These are phyloP conservation scores for Paracanthobrama guichenoti DNA, from an alignment of 2,113 vertebrate species.

Conservation along the genomic window DNA sequence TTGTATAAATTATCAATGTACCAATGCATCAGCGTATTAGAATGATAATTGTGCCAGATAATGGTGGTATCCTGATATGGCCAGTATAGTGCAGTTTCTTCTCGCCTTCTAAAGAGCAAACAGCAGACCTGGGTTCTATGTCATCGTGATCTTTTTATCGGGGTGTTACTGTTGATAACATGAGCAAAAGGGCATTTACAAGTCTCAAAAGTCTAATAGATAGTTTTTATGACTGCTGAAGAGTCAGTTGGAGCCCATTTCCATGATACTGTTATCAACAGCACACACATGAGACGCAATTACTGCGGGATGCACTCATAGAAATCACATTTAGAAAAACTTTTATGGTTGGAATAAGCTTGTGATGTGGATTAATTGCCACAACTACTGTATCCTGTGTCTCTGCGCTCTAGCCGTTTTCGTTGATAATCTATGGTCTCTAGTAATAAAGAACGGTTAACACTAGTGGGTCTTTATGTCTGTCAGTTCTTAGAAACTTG, in stretches of 20 bases:
- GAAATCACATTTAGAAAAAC: not conserved
- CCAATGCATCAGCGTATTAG: too few species aligned
- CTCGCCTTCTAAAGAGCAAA: slow-evolving; percentile 37
- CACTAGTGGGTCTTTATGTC: not conserved
- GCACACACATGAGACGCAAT: not conserved
- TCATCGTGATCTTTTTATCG: slow-evolving; percentile 29
- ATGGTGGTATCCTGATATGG: slow-evolving; percentile 13
- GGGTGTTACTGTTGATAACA: slow-evolving; percentile 40
- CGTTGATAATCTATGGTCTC: not conserved
- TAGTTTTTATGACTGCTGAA: slow-evolving; percentile 24
- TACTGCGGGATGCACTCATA: not conserved
- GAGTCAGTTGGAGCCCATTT: slow-evolving; percentile 16
- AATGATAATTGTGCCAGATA: too few species aligned
- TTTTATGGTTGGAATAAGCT: not conserved
- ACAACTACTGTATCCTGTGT: not conserved
- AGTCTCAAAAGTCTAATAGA: slow-evolving; percentile 33
- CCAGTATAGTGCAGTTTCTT: not conserved
- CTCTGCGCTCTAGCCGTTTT: not conserved
- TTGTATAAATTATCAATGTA: too few species aligned
- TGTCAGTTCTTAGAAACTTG: not conserved
- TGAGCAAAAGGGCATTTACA: slow-evolving; percentile 38
- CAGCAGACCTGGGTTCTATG: not conserved
- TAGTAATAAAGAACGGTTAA: not conserved
- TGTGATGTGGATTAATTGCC: not conserved
- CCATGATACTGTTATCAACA: slow-evolving; percentile 30